Evolutionary conservation across 2,888 invertebrate species (phyloP).

Genomic region (Heterodera filipjevi): DNA sequence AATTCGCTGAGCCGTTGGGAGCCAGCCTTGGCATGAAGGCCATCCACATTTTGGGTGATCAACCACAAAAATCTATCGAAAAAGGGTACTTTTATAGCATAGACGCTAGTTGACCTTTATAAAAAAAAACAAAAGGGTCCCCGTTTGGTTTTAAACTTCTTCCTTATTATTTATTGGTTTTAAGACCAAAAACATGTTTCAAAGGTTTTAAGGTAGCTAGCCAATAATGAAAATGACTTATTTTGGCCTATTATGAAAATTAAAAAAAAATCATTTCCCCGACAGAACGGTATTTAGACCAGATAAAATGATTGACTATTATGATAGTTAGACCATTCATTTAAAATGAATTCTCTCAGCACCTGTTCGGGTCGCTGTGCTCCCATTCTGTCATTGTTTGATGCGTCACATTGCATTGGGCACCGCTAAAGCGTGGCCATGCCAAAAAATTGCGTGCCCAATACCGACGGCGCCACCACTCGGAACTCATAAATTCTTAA

Average conservation of each 20-base stretch:
- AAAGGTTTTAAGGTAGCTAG: no score
- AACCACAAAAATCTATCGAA: conserved; percentile 72
- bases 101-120: no score
- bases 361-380: conserved; percentile 38
- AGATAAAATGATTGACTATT: not conserved
- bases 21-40: conserved; percentile 80
- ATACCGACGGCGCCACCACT: conserved; percentile 75
- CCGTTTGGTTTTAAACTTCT: no score
- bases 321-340: not conserved
- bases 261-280: no score
- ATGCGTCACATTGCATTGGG: conserved; percentile 80
- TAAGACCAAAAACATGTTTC: no score
- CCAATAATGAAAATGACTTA: no score
- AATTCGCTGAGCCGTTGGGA: conserved; percentile 80
- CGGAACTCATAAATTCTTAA: conserved; percentile 53
- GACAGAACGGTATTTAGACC: no score
- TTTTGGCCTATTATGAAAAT: no score
- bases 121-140: no score
- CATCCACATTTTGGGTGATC: conserved; percentile 95
- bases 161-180: no score
- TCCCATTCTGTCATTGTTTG: conserved; percentile 74
- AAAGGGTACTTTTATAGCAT: no score
- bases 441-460: conserved; percentile 95
- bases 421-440: conserved; percentile 79
- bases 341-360: not conserved